Conservation (phyloP, 1,140 invertebrate species). For the Paraescarpia echinospica region DNA sequence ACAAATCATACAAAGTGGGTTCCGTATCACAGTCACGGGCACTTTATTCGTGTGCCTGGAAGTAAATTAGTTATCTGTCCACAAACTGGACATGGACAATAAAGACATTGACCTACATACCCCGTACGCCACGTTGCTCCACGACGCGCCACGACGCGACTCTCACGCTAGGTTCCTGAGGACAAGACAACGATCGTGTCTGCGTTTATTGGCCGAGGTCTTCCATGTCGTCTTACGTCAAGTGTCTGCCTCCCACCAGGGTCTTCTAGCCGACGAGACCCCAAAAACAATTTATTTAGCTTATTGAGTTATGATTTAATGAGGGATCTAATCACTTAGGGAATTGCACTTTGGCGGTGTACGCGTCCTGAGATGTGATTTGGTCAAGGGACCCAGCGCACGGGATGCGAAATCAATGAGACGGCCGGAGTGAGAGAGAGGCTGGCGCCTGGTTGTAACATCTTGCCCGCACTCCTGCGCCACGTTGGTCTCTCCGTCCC, state of each 20-base stretch:
- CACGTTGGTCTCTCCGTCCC: no score
- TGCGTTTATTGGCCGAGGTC: background rate
- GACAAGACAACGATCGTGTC: background rate
- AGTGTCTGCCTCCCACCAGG: background rate
- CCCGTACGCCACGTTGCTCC: no score
- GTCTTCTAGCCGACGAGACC: background rate
- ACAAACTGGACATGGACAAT: no score
- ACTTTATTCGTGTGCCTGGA: no score
- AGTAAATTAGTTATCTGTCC: no score
- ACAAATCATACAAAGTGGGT: no score
- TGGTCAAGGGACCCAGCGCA: background rate
- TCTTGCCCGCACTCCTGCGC: background rate
- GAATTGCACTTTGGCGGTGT: background rate
- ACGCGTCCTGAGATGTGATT: background rate
- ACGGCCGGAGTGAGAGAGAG: background rate
- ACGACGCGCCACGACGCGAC: no score
- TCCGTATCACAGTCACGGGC: no score
- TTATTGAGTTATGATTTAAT: background rate
- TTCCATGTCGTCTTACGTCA: background rate
- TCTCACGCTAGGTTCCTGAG: no score
- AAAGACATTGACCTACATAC: no score
- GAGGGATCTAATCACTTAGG: background rate
- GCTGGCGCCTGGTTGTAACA: background rate
- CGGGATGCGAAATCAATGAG: background rate
- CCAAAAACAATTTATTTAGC: background rate